Evolutionary conservation across 2,797 vertebrate species (phyloP).

Genomic region (Lutjanus campechanus): DNA sequence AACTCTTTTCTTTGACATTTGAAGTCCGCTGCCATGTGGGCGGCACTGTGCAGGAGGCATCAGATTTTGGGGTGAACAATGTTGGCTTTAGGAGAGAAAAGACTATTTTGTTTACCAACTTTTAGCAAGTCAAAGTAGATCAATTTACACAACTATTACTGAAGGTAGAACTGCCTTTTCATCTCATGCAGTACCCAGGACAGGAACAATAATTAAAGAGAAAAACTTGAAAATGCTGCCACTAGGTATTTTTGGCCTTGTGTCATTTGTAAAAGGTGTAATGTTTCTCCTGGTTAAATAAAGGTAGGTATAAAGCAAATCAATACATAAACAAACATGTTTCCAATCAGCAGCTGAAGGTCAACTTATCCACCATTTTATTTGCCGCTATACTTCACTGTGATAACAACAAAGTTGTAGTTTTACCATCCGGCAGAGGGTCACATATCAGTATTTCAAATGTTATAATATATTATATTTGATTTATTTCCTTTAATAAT

Average conservation of each 20-base stretch:
- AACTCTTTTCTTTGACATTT: constrained; percentile 51
- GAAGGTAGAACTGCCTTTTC: not conserved
- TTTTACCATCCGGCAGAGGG: too few relatives aligned
- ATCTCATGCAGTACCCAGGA: not conserved
- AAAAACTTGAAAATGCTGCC: not conserved
- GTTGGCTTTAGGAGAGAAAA: not conserved
- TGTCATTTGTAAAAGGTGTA: too few relatives aligned
- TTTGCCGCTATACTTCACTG: too few relatives aligned
- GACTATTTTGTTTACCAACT: too few relatives aligned
- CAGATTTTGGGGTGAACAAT: not conserved
- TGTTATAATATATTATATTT: too few relatives aligned
- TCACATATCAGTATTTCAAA: too few relatives aligned
- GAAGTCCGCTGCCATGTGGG: not conserved
- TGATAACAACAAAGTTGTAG: too few relatives aligned
- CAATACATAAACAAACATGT: not conserved
- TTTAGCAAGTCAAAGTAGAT: not conserved
- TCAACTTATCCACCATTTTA: not conserved
- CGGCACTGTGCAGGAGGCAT: not conserved
- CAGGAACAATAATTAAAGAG: not conserved
- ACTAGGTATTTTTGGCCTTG: not conserved
- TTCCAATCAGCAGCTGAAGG: not conserved
- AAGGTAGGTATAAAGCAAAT: not conserved
- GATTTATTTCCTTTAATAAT: too few relatives aligned
- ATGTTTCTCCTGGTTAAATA: not conserved
- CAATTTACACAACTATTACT: not conserved